Evolutionary conservation across 2,113 vertebrate species (phyloP), one percentile per base, ranked within the genome.

Genomic region (Hymenochirus boettgeri): DNA sequence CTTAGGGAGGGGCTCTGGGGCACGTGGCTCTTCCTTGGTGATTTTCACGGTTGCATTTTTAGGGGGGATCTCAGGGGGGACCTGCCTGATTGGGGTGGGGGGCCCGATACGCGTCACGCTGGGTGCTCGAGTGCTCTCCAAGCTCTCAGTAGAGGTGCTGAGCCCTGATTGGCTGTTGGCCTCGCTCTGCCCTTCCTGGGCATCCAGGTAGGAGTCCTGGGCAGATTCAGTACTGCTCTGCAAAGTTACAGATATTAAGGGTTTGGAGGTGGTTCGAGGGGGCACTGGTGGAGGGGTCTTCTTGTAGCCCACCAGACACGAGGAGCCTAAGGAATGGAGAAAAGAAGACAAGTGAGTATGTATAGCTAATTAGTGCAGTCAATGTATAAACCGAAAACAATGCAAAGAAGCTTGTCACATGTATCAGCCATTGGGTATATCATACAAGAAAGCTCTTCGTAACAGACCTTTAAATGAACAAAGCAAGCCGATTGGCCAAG

Each of bases 221-320:
- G 94, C 93, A 0, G 97, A 99, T 73, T 99, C 97, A 0, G 97
- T 99, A 82, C 97, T 99, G 87, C 97, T 99, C 84, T 99, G 97
- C 58, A 98, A 94, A 0, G 97, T 99, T 75, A 99, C 97, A 1
- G 94, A 97, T 85, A 98, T 98, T 85, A 94, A 97, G 57, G 97
- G 97, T 80, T 99, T 99, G 67, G 95, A 98, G 7, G 94, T 97
- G 74, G 96, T 97, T 11, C 96, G 92, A 19, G 96, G 96, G 12
- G 96, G 96, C 71, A 99, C 97, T 0, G 97, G 96, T 53, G 97
- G 97, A 7, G 97, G 95, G 26, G 89, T 81, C 89, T 93, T 97
- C 90, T 95, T 99, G 93, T 93, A 95, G 23, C 93, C 92, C 78
- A 95, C 94, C 81, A 97, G 90, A 81, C 94, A 97, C 72, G 95